Percentiles rank a stretch among this genome's conserved stretches.
These are phyloP conservation scores for Drosophila anomelani DNA, from an alignment of 2,888 invertebrate genomes.

Conservation along the genomic window DNA sequence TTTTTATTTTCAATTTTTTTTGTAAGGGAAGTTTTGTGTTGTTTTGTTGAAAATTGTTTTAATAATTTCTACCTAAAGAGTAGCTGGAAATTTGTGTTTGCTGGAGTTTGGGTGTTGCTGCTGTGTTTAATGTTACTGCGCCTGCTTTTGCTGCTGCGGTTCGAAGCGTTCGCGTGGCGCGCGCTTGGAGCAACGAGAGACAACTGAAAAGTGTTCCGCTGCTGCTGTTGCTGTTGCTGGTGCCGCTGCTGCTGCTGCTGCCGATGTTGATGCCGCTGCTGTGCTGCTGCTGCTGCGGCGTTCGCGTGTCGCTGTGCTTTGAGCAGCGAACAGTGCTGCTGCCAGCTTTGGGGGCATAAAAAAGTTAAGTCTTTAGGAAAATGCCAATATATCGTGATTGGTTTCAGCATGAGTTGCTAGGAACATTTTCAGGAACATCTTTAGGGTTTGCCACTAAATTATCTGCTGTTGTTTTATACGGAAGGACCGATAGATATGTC, in stretches of 20 bases:
- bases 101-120: conserved; percentile 34
- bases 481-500: background rate
- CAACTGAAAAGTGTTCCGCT: conserved; percentile 75
- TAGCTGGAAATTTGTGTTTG: conserved; percentile 17
- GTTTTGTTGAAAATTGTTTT: conserved; percentile 9
- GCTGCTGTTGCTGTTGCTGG: conserved; percentile 1
- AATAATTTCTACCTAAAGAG: conserved; percentile 13
- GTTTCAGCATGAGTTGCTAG: background rate
- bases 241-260: background rate
- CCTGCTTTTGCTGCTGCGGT: conserved; percentile 21
- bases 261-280: background rate
- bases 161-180: conserved; percentile 78
- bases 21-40: conserved; percentile 4
- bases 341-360: background rate
- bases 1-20: conserved; percentile 26
- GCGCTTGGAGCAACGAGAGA: conserved; percentile 82
- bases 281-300: conserved; percentile 3
- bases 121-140: conserved; percentile 43
- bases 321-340: background rate
- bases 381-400: background rate
- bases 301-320: background rate
- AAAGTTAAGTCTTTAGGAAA: background rate
- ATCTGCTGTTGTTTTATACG: too few relatives aligned
- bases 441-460: background rate
- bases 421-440: background rate